Evolutionary conservation across 2,888 invertebrate species (phyloP).

Genomic region (Drosophila setosimentum): DNA sequence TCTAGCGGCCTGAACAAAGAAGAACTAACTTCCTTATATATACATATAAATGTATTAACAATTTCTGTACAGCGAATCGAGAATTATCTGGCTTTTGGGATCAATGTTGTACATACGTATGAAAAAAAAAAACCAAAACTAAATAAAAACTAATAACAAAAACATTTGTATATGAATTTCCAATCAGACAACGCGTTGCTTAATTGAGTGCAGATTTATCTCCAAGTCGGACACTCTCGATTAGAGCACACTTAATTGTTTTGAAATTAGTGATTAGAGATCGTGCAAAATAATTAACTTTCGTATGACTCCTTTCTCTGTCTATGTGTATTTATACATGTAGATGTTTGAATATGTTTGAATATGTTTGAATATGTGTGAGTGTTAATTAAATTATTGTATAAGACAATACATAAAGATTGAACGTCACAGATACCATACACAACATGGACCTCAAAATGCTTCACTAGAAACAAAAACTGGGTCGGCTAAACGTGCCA

Average conservation of each 20-base stretch:
- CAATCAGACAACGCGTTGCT: neutral
- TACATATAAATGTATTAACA: neutral
- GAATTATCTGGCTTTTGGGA: neutral
- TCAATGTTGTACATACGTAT: neutral
- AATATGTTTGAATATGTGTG: slow-evolving; percentile 41
- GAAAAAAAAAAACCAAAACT: neutral
- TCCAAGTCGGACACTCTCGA: neutral
- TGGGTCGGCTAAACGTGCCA: slow-evolving; percentile 48
- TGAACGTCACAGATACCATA: slow-evolving; percentile 21
- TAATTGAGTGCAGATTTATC: neutral
- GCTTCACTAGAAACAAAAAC: slow-evolving; percentile 37
- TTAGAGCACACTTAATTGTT: neutral
- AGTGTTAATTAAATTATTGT: slow-evolving; percentile 72
- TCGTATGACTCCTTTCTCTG: too few species aligned
- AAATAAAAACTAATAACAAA: neutral
- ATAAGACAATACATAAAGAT: slow-evolving; percentile 63
- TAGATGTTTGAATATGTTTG: neutral
- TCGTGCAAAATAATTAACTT: neutral
- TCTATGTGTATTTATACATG: neutral
- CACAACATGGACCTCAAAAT: slow-evolving; percentile 20
- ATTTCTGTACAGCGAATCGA: slow-evolving; percentile 4
- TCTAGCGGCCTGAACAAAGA: neutral
- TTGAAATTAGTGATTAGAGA: neutral
- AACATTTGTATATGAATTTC: neutral
- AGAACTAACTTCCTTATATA: slow-evolving; percentile 14